A percentile compares a stretch with the other conserved stretches of the same genome.
These are phyloP conservation scores for Patella ulyssiponensis DNA, from an alignment of 2,888 invertebrate genomes.

Conservation along the genomic window DNA sequence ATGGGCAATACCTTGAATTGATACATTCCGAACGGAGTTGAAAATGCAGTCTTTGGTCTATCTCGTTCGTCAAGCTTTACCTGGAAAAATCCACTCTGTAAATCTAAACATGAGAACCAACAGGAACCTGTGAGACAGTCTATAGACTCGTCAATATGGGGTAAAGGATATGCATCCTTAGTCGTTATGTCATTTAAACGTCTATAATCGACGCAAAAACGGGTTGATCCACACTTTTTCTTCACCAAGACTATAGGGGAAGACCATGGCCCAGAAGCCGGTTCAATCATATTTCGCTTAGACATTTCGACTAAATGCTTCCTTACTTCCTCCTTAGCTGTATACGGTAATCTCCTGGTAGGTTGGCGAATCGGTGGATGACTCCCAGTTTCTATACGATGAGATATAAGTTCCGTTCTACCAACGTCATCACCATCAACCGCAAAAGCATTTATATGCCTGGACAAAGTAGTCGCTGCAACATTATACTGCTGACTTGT, in stretches of 20 bases:
- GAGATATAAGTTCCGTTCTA: not conserved
- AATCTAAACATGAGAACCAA: too few relatives aligned
- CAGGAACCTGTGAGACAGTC: too few relatives aligned
- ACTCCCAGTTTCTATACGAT: not conserved
- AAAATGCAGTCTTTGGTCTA: constrained; percentile 15
- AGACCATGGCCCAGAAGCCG: not conserved
- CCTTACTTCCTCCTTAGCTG: constrained; percentile 1
- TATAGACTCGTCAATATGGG: too few relatives aligned
- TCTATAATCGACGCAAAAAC: too few relatives aligned
- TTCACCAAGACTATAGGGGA: constrained; percentile 1
- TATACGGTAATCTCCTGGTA: not conserved
- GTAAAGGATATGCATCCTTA: too few relatives aligned
- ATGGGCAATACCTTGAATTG: constrained; percentile 12
- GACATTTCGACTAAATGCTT: not conserved
- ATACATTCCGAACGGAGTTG: constrained; percentile 13
- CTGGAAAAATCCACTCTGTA: constrained; percentile 16
- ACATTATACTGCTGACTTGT: not conserved
- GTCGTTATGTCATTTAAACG: too few relatives aligned
- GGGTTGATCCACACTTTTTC: constrained; percentile 1
- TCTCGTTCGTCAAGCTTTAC: constrained; percentile 12
- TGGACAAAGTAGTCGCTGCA: not conserved
- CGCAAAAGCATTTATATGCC: not conserved
- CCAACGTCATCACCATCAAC: not conserved
- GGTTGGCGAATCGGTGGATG: not conserved
- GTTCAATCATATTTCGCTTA: not conserved